Evolutionary conservation across 2,113 vertebrate genomes (phyloP), one percentile per base, ranked within the genome.

Genomic region (Mirza zaza): DNA sequence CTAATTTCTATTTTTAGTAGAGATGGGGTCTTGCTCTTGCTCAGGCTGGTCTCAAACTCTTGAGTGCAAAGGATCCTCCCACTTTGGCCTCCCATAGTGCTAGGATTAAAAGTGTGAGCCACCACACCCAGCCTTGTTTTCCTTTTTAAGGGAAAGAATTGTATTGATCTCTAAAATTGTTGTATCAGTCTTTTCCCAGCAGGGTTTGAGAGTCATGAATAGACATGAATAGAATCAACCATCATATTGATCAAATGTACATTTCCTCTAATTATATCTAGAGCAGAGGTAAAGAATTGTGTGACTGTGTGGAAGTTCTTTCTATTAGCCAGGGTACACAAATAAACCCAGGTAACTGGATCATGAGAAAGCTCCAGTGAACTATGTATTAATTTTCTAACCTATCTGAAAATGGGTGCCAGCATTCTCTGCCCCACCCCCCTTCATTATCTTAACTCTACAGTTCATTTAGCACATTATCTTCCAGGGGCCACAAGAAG

Each of bases 261-360:
- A 50, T 90, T 87, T 13, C 5, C 57, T 50, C 2, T 50, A 17
- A 55, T 93, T 94, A 48, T 52, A 25, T 21, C 77, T 59, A 79
- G 76, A 91, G 50, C 68, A 85, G 82, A 91, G 82, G 65, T 95
- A 45, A 76, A 96, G 82, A 3, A 59, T 65, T 90, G 82, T 81
- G 94, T 61, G 3, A 59, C 71, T 88, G 77, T 84, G 94, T 67
- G 63, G 71, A 96, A 96, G 80, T 96, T 96, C 93, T 70, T 76
- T 32, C 32, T 75, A 10, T 10, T 39, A 91, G 21, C 29, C 36
- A 42, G 65, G 14, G n/a, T 65, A n/a, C 84, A 76, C 93, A 96
- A 89, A 81, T 2, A 18, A 73, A 85, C 89, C 71, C 71, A 73
- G 81, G 76, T 90, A 86, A 45, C 84, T 61, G 76, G 73, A 12